Evolutionary conservation across 2,888 invertebrate species (phyloP), one percentile per base, ranked within the genome.

Genomic region (Antheraea yamamai): DNA sequence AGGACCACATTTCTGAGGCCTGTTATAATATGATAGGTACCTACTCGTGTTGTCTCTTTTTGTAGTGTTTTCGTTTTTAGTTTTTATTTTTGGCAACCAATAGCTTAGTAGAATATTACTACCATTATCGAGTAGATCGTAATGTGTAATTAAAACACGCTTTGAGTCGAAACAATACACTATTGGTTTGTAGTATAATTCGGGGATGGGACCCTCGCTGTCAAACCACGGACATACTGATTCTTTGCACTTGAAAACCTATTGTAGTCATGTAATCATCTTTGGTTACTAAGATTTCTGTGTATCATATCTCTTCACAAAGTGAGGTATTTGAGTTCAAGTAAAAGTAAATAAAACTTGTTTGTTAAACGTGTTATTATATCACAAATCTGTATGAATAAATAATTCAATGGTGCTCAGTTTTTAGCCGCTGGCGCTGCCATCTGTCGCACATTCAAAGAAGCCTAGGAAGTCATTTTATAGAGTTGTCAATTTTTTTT

Each of bases 401-500:
- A 58, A 70, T 70, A 39, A 70, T 35, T 68, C 68, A 68, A 68
- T 4, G 39, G 39, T 35, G 39, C 70, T 70, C 70, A 68, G 70
- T 70, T 39, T 70, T 70, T 70, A 76, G 87, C 88, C 88, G 80
- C 76, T 80, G 88, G 89, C 88, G 73, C 64, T 52, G 76, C 85
- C 91, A 92, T 91, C 91, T 92, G 91, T 91, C 89, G 88, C 79
- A 80, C 80, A 85, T 86, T 82, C 79, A 81, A 47, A 84, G 83
- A 84, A 82, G 55, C 75, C 80, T 82, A 82, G 73, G 68, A 73
- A 73, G n/a, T 30, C 30, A 26, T 23, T 64, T n/a, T 52, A 18
- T 14, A 68, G 66, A 20, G 68, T 14, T 74, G 70, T 70, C 3
- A 39, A 70, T 30, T 16, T 30, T 16, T 30, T 14, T 39, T 39